Conservation (phyloP, 2,113 vertebrate species). For the Antennarius striatus region DNA sequence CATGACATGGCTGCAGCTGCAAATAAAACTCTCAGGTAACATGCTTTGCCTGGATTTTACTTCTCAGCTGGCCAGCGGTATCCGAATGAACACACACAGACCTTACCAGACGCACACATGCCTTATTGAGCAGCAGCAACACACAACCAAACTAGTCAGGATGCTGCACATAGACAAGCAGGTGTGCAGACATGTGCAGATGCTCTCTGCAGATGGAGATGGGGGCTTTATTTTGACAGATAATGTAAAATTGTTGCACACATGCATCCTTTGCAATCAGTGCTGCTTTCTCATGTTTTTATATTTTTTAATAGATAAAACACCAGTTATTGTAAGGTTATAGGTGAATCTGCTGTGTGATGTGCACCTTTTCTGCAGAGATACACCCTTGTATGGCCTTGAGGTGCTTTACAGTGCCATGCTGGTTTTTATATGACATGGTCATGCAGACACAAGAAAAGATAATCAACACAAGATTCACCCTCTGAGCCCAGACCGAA, state of each 20-base stretch:
- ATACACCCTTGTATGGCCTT: too few species aligned
- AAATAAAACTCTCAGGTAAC: not conserved
- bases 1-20: conserved; percentile 18
- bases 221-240: not conserved
- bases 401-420: too few species aligned
- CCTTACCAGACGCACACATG: conserved; percentile 3
- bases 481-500: conserved; percentile 11
- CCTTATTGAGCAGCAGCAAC: not conserved
- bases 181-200: conserved; percentile 10
- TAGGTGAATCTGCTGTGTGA: too few species aligned
- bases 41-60: not conserved
- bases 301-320: too few species aligned
- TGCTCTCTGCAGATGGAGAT: conserved; percentile 19
- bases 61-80: not conserved
- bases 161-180: conserved; percentile 12
- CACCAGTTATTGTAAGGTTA: too few species aligned
- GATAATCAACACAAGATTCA: too few species aligned
- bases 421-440: too few species aligned
- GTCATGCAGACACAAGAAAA: too few species aligned
- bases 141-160: not conserved
- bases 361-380: too few species aligned
- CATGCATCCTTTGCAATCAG: not conserved
- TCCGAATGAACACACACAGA: too few species aligned
- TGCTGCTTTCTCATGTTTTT: not conserved
- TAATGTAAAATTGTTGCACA: not conserved